A percentile compares a stretch with the other conserved stretches of the same genome.
Evolutionary conservation across 2,797 vertebrate genomes (phyloP).

Genomic region (Myiothlypis chrysogaster): DNA sequence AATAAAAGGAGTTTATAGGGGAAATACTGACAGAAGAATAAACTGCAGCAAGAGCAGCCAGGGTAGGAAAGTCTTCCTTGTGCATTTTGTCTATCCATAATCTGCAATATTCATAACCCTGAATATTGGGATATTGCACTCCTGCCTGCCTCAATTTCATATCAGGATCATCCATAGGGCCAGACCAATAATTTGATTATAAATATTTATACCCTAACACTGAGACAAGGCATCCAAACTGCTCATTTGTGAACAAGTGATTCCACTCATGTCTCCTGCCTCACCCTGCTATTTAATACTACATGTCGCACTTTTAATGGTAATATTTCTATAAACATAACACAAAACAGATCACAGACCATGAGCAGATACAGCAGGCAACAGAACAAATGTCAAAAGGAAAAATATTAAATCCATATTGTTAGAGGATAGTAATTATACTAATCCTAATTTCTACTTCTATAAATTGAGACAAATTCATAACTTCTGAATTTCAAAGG

Average conservation of each 20-base stretch:
- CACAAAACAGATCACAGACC: conserved; percentile 61
- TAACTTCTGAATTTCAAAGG: neutral
- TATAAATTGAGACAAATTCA: neutral
- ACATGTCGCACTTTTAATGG: conserved; percentile 23
- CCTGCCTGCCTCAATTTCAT: neutral
- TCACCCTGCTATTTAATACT: conserved; percentile 40
- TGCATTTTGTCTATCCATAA: conserved; percentile 12
- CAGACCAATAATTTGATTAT: neutral
- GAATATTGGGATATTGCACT: neutral
- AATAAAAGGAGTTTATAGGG: conserved; percentile 39
- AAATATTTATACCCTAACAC: neutral
- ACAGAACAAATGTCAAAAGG: conserved; percentile 61
- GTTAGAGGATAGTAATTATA: conserved; percentile 49
- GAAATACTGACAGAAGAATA: conserved; percentile 47
- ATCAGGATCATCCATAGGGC: neutral
- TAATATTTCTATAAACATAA: conserved; percentile 57
- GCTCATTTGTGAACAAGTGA: neutral
- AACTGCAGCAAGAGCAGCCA: conserved; percentile 4
- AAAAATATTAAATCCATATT: conserved; percentile 68
- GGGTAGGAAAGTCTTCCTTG: conserved; percentile 12
- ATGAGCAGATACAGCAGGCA: conserved; percentile 68
- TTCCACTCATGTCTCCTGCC: neutral
- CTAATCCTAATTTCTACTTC: neutral
- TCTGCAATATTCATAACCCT: neutral
- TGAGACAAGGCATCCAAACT: neutral